These are phyloP conservation scores for Cheiracanthium punctorium DNA, from an alignment of 2,888 invertebrate genomes.

Conservation along the genomic window DNA sequence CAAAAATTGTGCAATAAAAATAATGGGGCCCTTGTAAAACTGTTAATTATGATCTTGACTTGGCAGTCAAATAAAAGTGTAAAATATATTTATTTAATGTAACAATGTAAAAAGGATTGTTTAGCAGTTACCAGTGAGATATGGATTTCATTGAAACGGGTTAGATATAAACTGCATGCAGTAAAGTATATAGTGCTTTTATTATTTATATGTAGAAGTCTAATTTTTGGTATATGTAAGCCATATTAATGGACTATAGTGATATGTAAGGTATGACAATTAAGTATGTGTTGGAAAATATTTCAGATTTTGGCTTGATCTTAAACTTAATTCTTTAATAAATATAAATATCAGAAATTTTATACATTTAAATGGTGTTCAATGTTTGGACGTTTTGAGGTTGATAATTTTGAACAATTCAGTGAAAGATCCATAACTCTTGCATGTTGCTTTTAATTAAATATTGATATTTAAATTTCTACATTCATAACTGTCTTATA, in stretches of 20 bases:
- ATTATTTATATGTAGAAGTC: slow-evolving; percentile 5
- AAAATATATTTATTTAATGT: slow-evolving; percentile 44
- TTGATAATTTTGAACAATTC: neutral
- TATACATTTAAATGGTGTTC: neutral
- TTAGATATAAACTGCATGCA: slow-evolving; percentile 25
- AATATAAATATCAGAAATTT: neutral
- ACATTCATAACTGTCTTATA: slow-evolving; percentile 50
- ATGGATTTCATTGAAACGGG: slow-evolving; percentile 52
- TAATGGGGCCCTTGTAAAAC: neutral
- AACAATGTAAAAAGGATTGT: slow-evolving; percentile 51
- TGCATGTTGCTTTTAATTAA: slow-evolving; percentile 28
- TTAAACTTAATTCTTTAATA: neutral
- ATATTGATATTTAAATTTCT: slow-evolving; percentile 45
- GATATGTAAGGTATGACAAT: neutral
- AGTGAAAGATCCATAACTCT: slow-evolving; percentile 1
- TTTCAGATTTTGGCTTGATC: neutral
- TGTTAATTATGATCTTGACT: neutral
- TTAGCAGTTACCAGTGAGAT: slow-evolving; percentile 14
- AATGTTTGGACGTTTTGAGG: neutral
- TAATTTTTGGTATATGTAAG: neutral
- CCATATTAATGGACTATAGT: neutral
- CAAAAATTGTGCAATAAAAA: neutral
- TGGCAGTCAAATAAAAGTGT: slow-evolving; percentile 8
- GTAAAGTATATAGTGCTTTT: slow-evolving; percentile 41
- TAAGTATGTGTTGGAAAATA: neutral